phyloP scores from a whole-genome alignment of 2,113 vertebrate genomes.

The Panthera leo region DNA sequence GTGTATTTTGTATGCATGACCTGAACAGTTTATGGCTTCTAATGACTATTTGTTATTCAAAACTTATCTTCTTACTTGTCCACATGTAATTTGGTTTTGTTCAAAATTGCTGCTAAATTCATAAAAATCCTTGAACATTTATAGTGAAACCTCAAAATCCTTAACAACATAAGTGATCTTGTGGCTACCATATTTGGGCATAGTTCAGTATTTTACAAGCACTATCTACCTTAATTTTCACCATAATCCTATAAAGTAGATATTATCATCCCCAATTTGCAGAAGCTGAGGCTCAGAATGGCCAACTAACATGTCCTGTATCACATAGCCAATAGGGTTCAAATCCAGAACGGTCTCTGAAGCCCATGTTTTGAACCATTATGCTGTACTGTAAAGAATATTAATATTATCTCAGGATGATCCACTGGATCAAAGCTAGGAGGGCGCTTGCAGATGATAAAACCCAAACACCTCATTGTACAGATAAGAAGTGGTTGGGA shows the following conservation, averaged over 20 bases:
- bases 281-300: background rate
- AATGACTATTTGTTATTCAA: background rate
- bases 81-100: background rate
- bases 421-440: background rate
- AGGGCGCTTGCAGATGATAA: background rate
- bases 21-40: background rate
- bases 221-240: background rate
- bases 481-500: background rate
- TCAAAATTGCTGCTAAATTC: constrained; percentile 22
- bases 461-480: background rate
- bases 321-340: background rate
- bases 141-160: background rate
- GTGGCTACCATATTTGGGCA: background rate
- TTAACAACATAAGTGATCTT: background rate
- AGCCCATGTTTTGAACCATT: background rate
- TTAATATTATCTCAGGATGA: background rate
- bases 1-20: background rate
- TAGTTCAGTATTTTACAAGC: background rate
- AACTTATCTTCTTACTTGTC: background rate
- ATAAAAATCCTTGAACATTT: background rate
- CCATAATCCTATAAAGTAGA: background rate
- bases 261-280: background rate
- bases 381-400: background rate
- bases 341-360: background rate
- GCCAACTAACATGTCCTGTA: background rate